Conservation (phyloP, 2,888 invertebrate genomes). For the Phaedon cochleariae region DNA sequence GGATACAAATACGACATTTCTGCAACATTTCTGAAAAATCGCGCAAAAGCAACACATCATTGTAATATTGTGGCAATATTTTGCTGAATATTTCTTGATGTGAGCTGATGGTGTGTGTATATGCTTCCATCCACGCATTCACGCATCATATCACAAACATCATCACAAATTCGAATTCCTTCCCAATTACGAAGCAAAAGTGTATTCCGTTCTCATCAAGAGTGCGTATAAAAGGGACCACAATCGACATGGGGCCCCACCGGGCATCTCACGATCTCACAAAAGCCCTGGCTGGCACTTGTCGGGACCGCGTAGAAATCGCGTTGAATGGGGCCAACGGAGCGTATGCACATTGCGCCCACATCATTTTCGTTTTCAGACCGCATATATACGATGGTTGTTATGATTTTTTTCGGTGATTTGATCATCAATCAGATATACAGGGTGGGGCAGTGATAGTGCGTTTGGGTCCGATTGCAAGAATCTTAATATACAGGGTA, state of each 20-base stretch:
- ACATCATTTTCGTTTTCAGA: slow-evolving; percentile 40
- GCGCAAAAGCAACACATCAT: no score
- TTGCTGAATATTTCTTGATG: no score
- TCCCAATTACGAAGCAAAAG: slow-evolving; percentile 48
- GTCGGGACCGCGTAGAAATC: slow-evolving; percentile 12
- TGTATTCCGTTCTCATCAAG: slow-evolving; percentile 9
- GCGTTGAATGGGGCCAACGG: slow-evolving; percentile 53
- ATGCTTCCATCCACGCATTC: no score
- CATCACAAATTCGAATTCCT: slow-evolving; percentile 52
- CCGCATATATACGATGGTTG: not conserved
- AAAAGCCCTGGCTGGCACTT: slow-evolving; percentile 28
- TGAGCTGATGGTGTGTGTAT: no score
- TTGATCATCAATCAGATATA: no score
- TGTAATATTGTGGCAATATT: no score
- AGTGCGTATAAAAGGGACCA: slow-evolving; percentile 13
- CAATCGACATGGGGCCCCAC: slow-evolving; percentile 8
- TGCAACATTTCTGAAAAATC: no score
- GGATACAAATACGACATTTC: no score
- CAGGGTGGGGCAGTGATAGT: no score
- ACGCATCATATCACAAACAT: slow-evolving; percentile 1
- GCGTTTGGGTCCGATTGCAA: no score
- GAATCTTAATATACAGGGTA: no score
- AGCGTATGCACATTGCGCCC: slow-evolving; percentile 59
- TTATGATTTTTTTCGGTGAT: no score
- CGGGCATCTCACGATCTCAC: slow-evolving; percentile 10